Evolutionary conservation across 2,797 vertebrate species (phyloP).

Genomic region (Carapus acus): DNA sequence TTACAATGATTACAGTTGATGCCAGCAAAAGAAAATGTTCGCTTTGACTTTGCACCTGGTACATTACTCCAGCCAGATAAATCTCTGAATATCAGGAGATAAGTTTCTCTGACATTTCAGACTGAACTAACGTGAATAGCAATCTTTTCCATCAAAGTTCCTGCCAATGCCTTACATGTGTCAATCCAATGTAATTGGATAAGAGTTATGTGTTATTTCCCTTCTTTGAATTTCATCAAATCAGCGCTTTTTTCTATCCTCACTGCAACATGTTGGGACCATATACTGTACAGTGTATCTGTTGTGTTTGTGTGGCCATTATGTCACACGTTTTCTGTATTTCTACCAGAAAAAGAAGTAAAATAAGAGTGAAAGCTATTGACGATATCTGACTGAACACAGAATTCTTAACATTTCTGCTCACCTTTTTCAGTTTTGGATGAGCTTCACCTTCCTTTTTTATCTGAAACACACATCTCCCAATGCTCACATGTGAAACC

Average conservation of each 20-base stretch:
- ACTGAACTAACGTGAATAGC: not conserved
- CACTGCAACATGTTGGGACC: not conserved
- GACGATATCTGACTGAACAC: not conserved
- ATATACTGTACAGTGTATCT: conserved; percentile 3
- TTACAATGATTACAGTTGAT: conserved; percentile 21
- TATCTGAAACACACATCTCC: conserved; percentile 29
- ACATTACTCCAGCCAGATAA: conserved; percentile 26
- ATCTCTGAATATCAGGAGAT: not conserved
- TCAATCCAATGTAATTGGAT: conserved; percentile 5
- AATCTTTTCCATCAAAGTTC: conserved; percentile 3
- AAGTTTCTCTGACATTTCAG: conserved; percentile 9
- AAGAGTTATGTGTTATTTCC: not conserved
- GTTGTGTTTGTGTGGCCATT: conserved; percentile 4
- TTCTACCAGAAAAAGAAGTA: conserved; percentile 1
- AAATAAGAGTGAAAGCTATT: conserved; percentile 10
- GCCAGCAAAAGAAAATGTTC: conserved; percentile 22
- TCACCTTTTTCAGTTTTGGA: conserved; percentile 26
- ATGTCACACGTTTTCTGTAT: not conserved
- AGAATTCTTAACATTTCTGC: conserved; percentile 13
- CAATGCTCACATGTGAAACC: conserved; percentile 35
- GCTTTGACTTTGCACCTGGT: conserved; percentile 39
- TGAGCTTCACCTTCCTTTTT: conserved; percentile 43
- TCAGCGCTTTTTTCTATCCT: not conserved
- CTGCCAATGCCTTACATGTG: not conserved
- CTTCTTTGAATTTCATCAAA: not conserved